phyloP scores from a whole-genome alignment of 2,113 vertebrate species.

The Riparia riparia region DNA sequence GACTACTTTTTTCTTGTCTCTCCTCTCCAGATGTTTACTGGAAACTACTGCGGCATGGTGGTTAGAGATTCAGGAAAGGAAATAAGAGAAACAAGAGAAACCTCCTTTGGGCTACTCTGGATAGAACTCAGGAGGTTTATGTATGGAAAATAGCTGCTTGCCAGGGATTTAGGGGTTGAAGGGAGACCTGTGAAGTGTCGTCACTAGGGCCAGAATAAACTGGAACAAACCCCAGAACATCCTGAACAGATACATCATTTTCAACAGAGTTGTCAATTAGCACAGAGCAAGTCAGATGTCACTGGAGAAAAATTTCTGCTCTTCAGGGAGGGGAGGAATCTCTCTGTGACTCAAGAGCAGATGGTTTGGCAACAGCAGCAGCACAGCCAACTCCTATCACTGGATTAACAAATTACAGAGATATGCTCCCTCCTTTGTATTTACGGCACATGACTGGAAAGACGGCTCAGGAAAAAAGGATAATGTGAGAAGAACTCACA shows the following conservation, averaged over 20 bases:
- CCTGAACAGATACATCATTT: not conserved
- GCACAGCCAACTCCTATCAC: not conserved
- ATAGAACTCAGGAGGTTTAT: not conserved
- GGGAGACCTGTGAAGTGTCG: not conserved
- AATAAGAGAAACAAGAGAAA: not conserved
- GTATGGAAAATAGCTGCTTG: not conserved
- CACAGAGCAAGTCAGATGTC: not conserved
- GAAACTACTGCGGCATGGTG: not conserved
- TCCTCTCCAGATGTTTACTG: not conserved
- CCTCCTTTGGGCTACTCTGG: not conserved
- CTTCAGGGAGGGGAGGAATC: not conserved
- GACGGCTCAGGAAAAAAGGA: not conserved
- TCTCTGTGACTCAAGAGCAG: not conserved
- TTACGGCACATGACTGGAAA: slow-evolving; percentile 32
- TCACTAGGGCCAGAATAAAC: not conserved
- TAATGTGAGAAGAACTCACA: slow-evolving; percentile 16
- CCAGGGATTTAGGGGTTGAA: not conserved
- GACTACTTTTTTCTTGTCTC: not conserved
- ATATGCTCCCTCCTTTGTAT: not conserved
- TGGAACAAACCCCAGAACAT: not conserved
- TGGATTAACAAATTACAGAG: slow-evolving; percentile 23
- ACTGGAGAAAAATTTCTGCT: slow-evolving; percentile 21
- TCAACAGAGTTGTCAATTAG: slow-evolving; percentile 8
- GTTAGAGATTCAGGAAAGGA: not conserved
- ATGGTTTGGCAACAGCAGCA: not conserved